Base-by-base conservation (phyloP, 2,113 vertebrate genomes). In the Cathartes aura region DNA sequence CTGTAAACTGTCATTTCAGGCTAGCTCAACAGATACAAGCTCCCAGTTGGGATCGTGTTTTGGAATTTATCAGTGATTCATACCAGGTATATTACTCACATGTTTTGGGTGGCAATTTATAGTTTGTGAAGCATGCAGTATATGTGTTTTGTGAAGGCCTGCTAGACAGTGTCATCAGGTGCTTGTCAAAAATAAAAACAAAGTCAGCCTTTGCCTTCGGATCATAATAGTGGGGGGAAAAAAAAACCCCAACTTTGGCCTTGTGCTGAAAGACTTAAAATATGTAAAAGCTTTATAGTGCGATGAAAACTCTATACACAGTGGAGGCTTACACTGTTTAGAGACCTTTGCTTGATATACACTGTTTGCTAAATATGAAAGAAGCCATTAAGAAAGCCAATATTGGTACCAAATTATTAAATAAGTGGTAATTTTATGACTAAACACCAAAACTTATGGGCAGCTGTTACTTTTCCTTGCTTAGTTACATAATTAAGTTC, bases 11-110 rank as follows among this genome's bases (percentile, higher is more conserved):
- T 94, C 87, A 87, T 94, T 92, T 97, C 89, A 97, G 95, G 75
- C 95, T 96, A 95, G 87, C 95, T 96, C 95, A 83, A 60, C 91
- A 97, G 91, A 94, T 64, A 95, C 82, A 94, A 96, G 89, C 83
- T 95, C 91, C 89, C 67, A 90, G 74, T 92, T 96, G 91, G 34
- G 95, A 91, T 82, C 62, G 62, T 89, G 89, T 93, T 96, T 93
- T 94, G 91, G 95, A 97, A 76, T 94, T 91, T 95, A 58, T 95
- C 89, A 90, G 67, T 95, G 89, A 91, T 93, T 90, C 80, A 1
- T 93, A 83, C 71, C 83, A 97, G 95, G 89, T 95, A 94, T 96
- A 92, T 89, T 96, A 80, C 78, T 95, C 78, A 87, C 50, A 27
- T 91, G 58, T 95, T 97, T 95, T 63, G 90, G 83, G 75, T 92